These are phyloP conservation scores for Dexiosoma caninum DNA, from an alignment of 2,888 invertebrate species.

Conservation along the genomic window DNA sequence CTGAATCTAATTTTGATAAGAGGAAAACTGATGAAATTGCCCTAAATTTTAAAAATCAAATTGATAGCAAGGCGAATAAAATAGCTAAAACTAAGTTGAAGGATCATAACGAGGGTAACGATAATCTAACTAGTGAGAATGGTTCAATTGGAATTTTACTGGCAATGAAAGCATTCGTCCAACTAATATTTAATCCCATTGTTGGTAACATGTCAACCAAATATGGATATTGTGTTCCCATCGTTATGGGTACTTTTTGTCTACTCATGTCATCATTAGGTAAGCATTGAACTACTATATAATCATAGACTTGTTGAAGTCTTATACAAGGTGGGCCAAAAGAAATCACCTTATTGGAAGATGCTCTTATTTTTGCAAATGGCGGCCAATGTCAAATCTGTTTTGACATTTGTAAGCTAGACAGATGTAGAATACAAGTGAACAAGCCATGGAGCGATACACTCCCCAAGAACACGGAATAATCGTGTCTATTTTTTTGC, in stretches of 20 bases:
- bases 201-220: conserved; percentile 84
- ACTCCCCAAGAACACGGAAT: no score
- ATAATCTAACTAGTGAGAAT: conserved; percentile 80
- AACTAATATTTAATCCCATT: conserved; percentile 86
- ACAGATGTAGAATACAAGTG: no score
- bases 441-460: no score
- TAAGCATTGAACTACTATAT: conserved; percentile 75
- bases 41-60: conserved; percentile 12
- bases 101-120: conserved; percentile 21
- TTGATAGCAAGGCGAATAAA: background rate
- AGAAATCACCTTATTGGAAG: no score
- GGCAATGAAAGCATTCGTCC: conserved; percentile 89
- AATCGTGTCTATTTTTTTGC: no score
- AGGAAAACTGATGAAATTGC: conserved; percentile 58
- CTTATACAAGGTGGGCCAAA: no score
- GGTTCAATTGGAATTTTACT: conserved; percentile 83
- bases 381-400: no score
- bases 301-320: no score
- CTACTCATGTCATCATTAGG: conserved; percentile 83
- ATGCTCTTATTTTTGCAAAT: no score
- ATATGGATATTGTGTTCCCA: conserved; percentile 83
- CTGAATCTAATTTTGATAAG: conserved; percentile 17
- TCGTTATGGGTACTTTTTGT: conserved; percentile 84
- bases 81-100: background rate
- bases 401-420: no score